Evolutionary conservation across 2,113 vertebrate species (phyloP).

Genomic region (Meriones unguiculatus): DNA sequence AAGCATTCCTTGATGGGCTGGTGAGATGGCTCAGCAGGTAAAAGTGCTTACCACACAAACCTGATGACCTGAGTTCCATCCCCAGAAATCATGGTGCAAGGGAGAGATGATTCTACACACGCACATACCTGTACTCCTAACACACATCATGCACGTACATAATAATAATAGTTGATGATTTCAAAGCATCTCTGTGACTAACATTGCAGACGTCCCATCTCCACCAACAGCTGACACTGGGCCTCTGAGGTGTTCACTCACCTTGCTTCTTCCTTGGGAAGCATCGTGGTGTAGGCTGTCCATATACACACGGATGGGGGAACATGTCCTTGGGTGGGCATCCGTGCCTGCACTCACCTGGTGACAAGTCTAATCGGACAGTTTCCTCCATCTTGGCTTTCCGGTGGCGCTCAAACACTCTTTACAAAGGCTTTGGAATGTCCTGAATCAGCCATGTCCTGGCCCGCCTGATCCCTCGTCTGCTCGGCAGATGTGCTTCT

Average conservation of each 20-base stretch:
- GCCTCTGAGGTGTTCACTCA: not conserved
- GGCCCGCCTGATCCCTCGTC: not conserved
- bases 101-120: not conserved
- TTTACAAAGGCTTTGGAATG: not conserved
- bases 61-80: no score
- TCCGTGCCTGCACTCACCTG: not conserved
- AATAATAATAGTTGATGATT: not conserved
- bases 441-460: not conserved
- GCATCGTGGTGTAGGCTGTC: not conserved
- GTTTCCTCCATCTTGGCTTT: not conserved
- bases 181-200: not conserved
- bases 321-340: accelerated
- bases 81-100: not conserved
- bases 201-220: not conserved
- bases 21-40: not conserved
- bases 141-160: not conserved
- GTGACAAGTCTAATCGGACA: not conserved
- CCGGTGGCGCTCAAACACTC: not conserved
- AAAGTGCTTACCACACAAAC: not conserved
- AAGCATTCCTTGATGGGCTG: not conserved
- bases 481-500: not conserved
- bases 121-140: not conserved
- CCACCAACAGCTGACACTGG: not conserved
- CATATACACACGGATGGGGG: accelerated
- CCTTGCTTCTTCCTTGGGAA: not conserved